These are phyloP conservation scores for Drosophila serrata DNA, from an alignment of 1,140 invertebrate species.

Conservation along the genomic window DNA sequence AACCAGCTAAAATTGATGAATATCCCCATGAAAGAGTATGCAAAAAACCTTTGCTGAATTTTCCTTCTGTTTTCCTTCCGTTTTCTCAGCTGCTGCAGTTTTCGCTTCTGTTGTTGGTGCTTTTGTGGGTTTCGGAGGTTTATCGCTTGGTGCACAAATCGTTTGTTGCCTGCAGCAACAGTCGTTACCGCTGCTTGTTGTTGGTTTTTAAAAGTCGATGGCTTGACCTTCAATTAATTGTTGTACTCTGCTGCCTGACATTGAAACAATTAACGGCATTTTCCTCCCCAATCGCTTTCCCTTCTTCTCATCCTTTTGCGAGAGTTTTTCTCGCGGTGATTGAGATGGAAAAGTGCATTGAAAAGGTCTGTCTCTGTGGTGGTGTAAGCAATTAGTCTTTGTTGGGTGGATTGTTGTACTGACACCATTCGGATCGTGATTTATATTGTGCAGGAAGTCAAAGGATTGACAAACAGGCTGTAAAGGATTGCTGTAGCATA, in stretches of 20 bases:
- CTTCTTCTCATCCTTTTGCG: not conserved
- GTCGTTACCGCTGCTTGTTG: slow-evolving; percentile 14
- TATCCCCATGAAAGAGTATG: slow-evolving; percentile 4
- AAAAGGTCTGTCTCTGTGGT: slow-evolving; percentile 2
- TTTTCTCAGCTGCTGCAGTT: slow-evolving; percentile 23
- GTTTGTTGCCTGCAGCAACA: slow-evolving; percentile 40
- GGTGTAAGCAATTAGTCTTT: slow-evolving; percentile 56
- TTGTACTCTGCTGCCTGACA: slow-evolving; percentile 48
- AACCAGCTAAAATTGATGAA: not conserved
- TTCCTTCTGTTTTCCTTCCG: not conserved
- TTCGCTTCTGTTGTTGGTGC: slow-evolving; percentile 7
- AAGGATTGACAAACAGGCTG: slow-evolving; percentile 39
- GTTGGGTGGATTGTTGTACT: slow-evolving; percentile 39
- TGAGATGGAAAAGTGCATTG: slow-evolving; percentile 49
- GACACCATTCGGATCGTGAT: slow-evolving; percentile 47
- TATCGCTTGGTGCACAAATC: slow-evolving; percentile 65
- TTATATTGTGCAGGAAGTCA: slow-evolving; percentile 39
- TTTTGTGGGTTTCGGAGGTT: slow-evolving; percentile 39
- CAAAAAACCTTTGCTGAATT: slow-evolving; percentile 7
- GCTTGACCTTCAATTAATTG: slow-evolving; percentile 76
- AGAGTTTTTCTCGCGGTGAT: slow-evolving; percentile 27
- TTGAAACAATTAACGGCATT: slow-evolving; percentile 67
- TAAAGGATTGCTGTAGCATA: slow-evolving; percentile 23
- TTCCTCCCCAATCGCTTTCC: slow-evolving; percentile 12
- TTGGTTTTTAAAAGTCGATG: slow-evolving; percentile 57